Base-by-base conservation (phyloP, 2,888 invertebrate species). In the Lymantria monacha region DNA sequence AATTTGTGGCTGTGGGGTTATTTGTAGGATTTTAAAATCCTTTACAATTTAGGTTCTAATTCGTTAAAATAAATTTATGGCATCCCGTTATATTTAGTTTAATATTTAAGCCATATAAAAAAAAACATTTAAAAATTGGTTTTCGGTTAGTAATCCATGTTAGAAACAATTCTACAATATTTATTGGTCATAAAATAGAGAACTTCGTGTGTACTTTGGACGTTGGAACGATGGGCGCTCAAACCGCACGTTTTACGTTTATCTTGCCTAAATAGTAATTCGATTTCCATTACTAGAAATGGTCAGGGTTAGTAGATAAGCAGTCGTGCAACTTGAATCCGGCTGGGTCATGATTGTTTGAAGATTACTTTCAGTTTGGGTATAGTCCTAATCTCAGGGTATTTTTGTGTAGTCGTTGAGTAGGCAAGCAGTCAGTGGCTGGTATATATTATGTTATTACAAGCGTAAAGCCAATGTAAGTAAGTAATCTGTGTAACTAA, bases 251-350 rank as follows among this genome's bases (percentile, higher is more conserved):
- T 78, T 74, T 77, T 70, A 63, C 73, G 79, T 81, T 81, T 82
- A 83, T 81, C 78, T 83, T 72, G 72, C 66, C 76, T 75, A 81
- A 84, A 83, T 81, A 81, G 82, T 83, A 81, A 85, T 85, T 85
- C 79, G 80, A 82, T 82, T 85, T 83, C 81, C 80, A 84, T 85
- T 87, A 83, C 79, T 72, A 69, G 76, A 77, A 81, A 84, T 74
- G 78, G 74, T 70, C 66, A 76, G 79, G 81, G 78, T 74, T 73
- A 64, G 73, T 60, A 80, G 83, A 84, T 86, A 85, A 83, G 76
- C 71, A 69, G 56, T 66, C 63, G 60, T 66, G 71, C 74, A 74
- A 76, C 75, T 79, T 70, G 54, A 72, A 65, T 69, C 61, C 61
- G 59, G 55, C 44, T 59, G 65, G 70, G 57, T 66, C 76, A 75